Percentiles rank a stretch among this genome's conserved stretches.
These are phyloP conservation scores for Ammospiza caudacuta DNA, from an alignment of 2,113 vertebrate genomes.

Conservation along the genomic window DNA sequence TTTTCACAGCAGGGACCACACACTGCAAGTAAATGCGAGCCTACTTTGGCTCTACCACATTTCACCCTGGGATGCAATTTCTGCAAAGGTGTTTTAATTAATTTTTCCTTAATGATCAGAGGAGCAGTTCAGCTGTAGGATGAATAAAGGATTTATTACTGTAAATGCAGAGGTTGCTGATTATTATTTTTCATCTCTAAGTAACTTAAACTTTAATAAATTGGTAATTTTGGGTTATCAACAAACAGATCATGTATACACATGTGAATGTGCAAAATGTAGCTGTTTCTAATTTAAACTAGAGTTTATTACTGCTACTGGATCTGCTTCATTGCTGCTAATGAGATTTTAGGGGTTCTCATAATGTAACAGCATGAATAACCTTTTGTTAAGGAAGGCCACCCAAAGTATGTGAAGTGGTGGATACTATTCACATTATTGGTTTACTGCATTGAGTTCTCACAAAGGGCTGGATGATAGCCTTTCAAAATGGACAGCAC, in stretches of 20 bases:
- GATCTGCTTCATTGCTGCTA: slow-evolving; percentile 53
- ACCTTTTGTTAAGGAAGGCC: slow-evolving; percentile 46
- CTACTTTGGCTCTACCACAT: slow-evolving; percentile 16
- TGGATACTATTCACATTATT: background rate
- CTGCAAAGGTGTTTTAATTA: slow-evolving; percentile 64
- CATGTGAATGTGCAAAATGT: background rate
- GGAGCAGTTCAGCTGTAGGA: background rate
- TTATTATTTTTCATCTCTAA: slow-evolving; percentile 7
- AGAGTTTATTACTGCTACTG: slow-evolving; percentile 40
- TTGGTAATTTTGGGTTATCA: slow-evolving; percentile 22
- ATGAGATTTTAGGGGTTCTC: slow-evolving; percentile 43
- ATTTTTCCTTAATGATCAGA: slow-evolving; percentile 44
- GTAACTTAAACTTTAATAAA: slow-evolving; percentile 18
- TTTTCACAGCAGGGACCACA: slow-evolving; percentile 39
- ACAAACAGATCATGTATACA: background rate
- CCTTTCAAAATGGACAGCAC: background rate
- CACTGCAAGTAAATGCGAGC: background rate
- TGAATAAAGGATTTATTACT: slow-evolving; percentile 20
- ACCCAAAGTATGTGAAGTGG: slow-evolving; percentile 25
- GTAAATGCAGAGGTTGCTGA: background rate
- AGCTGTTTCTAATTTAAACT: slow-evolving; percentile 59
- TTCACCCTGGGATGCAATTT: slow-evolving; percentile 36
- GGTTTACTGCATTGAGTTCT: slow-evolving; percentile 11
- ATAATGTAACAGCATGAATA: background rate
- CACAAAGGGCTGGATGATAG: background rate